Percentiles rank a stretch among this genome's conserved stretches.
Conservation (phyloP, 2,113 vertebrate species). For the Tinamus guttatus region DNA sequence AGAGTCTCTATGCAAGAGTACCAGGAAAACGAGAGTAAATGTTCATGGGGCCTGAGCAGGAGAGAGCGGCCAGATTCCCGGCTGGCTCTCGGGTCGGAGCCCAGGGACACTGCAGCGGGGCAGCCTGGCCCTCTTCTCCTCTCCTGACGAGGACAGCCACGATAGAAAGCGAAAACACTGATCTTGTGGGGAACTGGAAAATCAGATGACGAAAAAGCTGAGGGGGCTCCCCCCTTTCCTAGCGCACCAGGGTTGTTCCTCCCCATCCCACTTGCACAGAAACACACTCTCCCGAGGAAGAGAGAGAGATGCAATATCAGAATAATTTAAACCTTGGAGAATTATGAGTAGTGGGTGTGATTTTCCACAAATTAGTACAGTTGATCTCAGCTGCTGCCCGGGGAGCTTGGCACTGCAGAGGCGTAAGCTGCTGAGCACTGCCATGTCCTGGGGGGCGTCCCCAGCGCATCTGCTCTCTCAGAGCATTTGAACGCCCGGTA, state of each 20-base stretch:
- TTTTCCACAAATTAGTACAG: not conserved
- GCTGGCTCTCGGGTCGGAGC: not conserved
- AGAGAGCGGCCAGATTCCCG: not conserved
- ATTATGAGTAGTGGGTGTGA: not conserved
- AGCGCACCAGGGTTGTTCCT: too few species aligned
- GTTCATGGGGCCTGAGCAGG: not conserved
- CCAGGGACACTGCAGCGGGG: not conserved
- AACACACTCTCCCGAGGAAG: not conserved
- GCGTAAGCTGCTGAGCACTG: not conserved
- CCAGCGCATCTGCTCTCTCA: not conserved
- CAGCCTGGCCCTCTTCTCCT: not conserved
- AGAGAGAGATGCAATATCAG: not conserved
- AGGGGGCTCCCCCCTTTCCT: too few species aligned
- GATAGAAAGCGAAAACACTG: not conserved
- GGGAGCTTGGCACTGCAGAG: not conserved
- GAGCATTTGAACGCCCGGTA: not conserved
- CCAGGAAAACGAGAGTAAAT: not conserved
- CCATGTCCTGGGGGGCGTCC: not conserved
- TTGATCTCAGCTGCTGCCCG: conserved; percentile 4
- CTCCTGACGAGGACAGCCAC: not conserved
- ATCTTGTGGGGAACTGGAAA: not conserved
- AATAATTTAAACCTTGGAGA: conserved; percentile 8
- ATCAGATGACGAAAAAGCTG: not conserved
- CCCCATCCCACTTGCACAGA: not conserved
- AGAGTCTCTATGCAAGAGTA: not conserved